Evolutionary conservation across 2,888 invertebrate genomes (phyloP), one percentile per base, ranked within the genome.

Genomic region (Thumatha senex): DNA sequence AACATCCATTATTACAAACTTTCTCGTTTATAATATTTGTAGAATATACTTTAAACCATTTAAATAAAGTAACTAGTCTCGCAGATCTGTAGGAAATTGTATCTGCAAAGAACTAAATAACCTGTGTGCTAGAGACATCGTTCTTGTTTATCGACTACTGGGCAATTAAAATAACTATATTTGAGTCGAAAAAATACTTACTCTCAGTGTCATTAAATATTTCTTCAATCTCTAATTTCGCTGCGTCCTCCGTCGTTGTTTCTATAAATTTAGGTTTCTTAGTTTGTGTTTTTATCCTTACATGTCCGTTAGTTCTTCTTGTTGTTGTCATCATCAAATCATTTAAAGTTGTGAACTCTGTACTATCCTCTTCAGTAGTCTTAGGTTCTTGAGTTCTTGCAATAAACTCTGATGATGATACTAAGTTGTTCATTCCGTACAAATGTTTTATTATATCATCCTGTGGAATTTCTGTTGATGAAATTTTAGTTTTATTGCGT

Each of bases 201-300:
- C 92, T 88, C 45, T 83, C 78, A 9, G 92, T 92, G 76, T 95
- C 95, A 64, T 93, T 93, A 13, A 95, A 85, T 31, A 95, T 92
- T 81, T 95, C 95, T 70, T 94, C 90, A 41, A 95, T 93, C 86
- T 95, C 95, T 47, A 93, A 86, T 76, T 93, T 93, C 1, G 93
- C 93, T 33, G 88, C 88, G 55, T 91, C 80, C 69, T 87, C 84
- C 46, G 86, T 85, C 13, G 82, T 74, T 35, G 54, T 72, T 10
- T 60, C 56, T 46, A 59, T 54, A 44, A 54, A 41, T 42, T 58
- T 70, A 34, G 66, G 52, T 46, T 69, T 70, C 18, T 70, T 70
- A 5, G 67, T 53, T 63, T 59, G 71, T 9, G 63, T 58, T 52
- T 61, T 59, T 10, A 50, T 65, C 41, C 52, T 58, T 53, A 57